A percentile compares a stretch with the other conserved stretches of the same genome.
phyloP scores from a whole-genome alignment of 2,888 invertebrate species.

The Amblyjoppa fuscipennis region DNA sequence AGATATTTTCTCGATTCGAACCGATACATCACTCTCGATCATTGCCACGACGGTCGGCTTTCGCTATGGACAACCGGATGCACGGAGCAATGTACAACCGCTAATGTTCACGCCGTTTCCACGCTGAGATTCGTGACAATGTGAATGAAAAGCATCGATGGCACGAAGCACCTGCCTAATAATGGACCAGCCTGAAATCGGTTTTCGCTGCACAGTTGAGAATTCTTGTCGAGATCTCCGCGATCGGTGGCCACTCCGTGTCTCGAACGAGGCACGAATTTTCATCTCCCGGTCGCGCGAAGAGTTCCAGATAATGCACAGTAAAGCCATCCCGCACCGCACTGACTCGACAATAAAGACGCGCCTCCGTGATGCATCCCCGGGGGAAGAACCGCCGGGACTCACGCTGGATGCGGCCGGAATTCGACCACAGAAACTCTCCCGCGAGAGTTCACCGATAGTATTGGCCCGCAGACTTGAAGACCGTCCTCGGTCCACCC shows the following conservation, averaged over 20 bases:
- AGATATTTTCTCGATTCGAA: constrained; percentile 46
- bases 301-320: constrained; percentile 9
- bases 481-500: constrained; percentile 18
- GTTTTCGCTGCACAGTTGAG: constrained; percentile 5
- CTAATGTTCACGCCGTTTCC: constrained; percentile 69
- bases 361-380: constrained; percentile 44
- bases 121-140: constrained; percentile 68
- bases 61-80: neutral
- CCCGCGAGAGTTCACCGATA: constrained; percentile 68
- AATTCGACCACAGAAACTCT: constrained; percentile 51
- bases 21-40: constrained; percentile 79
- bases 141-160: constrained; percentile 18
- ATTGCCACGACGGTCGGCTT: constrained; percentile 61
- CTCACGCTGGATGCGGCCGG: constrained; percentile 30
- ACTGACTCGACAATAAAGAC: neutral
- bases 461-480: constrained; percentile 25
- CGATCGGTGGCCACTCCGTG: constrained; percentile 18
- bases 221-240: constrained; percentile 25
- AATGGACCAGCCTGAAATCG: neutral
- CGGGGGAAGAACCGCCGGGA: constrained; percentile 46
- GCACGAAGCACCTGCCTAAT: constrained; percentile 10
- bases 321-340: neutral
- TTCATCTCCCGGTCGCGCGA: constrained; percentile 12
- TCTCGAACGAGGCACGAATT: constrained; percentile 34
- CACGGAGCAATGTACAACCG: constrained; percentile 24